Evolutionary conservation across 2,113 vertebrate species (phyloP).

Genomic region (Genyomyrus donnyi): DNA sequence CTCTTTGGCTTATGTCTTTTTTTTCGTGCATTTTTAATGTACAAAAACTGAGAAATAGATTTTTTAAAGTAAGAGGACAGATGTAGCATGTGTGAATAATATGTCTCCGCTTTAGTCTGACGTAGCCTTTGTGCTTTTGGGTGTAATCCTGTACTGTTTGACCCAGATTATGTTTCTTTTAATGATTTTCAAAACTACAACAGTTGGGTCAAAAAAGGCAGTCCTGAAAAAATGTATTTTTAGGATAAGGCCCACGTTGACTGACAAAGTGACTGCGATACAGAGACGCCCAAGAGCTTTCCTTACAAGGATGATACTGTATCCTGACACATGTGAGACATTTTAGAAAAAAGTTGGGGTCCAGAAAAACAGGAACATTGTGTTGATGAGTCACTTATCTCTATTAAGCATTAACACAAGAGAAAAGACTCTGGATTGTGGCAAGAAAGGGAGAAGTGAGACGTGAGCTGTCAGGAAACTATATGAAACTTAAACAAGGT

Average conservation of each 20-base stretch:
- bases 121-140: not conserved
- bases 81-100: not conserved
- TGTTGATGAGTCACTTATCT: not conserved
- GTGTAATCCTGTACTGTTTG: not conserved
- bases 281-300: not conserved
- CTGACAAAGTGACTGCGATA: not conserved
- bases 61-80: not conserved
- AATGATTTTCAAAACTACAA: not conserved
- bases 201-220: not conserved
- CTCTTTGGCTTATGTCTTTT: not conserved
- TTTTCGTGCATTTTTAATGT: not conserved
- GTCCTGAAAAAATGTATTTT: not conserved
- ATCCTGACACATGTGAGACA: not conserved
- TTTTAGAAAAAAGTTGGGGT: not conserved
- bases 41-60: not conserved
- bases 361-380: not conserved
- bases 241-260: not conserved
- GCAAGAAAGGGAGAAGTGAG: not conserved
- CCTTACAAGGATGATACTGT: not conserved
- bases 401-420: not conserved
- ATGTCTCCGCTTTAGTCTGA: not conserved
- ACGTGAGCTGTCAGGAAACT: not conserved
- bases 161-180: not conserved
- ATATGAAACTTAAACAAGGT: not conserved
- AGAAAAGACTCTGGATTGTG: not conserved